Percentiles rank a stretch among this genome's conserved stretches.
phyloP scores from a whole-genome alignment of 2,888 invertebrate species.

The Bellardia pandia region DNA sequence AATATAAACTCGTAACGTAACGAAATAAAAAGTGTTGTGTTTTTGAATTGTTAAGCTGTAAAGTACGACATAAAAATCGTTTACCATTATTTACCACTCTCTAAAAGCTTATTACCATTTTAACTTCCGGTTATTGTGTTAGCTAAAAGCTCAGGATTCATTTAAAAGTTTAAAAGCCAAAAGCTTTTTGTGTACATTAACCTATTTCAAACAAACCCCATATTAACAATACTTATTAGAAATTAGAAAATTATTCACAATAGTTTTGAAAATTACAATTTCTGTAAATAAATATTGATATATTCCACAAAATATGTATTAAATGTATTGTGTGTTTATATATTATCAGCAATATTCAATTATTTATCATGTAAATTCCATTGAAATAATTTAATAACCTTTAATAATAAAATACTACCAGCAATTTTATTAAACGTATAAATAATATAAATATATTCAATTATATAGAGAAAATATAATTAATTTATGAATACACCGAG shows the following conservation, averaged over 20 bases:
- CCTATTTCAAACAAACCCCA: background rate
- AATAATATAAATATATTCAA: constrained; percentile 21
- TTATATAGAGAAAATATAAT: constrained; percentile 15
- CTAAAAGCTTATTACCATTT: background rate
- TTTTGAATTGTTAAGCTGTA: background rate
- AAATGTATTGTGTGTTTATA: background rate
- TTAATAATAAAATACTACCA: background rate
- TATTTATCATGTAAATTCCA: background rate
- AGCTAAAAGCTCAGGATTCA: background rate
- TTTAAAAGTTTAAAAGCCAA: background rate
- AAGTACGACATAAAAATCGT: background rate
- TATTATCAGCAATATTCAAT: background rate
- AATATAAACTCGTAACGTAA: no score
- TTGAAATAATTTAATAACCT: background rate
- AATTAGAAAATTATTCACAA: constrained; percentile 10
- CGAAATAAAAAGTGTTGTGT: background rate
- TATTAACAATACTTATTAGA: background rate
- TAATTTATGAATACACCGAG: constrained; percentile 12
- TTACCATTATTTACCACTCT: background rate
- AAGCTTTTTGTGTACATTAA: background rate
- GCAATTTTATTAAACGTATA: background rate
- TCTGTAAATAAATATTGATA: background rate
- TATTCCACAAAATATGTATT: background rate
- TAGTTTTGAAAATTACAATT: background rate
- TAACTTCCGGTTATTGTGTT: constrained; percentile 8